phyloP scores from a whole-genome alignment of 2,888 invertebrate genomes.

The Zaprionus obscuricornis region DNA sequence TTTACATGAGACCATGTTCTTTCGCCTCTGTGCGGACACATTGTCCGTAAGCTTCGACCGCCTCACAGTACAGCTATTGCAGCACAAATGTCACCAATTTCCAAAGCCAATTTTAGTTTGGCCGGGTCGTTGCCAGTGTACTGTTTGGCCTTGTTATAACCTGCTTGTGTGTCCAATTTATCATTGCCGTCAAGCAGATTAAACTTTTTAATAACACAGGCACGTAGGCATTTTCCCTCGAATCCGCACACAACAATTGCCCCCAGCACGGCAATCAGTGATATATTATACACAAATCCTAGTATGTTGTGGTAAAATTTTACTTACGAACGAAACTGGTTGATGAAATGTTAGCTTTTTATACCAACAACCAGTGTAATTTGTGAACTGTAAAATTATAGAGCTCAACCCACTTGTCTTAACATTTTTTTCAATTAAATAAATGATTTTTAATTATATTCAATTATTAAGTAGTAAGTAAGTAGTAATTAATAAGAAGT shows the following conservation, averaged over 20 bases:
- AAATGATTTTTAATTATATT: no score
- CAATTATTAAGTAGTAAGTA: no score
- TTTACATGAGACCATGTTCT: constrained; percentile 58
- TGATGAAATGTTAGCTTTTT: constrained; percentile 35
- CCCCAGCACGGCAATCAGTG: constrained; percentile 36
- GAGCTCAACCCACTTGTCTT: constrained; percentile 27
- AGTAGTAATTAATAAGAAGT: no score
- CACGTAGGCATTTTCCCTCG: neutral
- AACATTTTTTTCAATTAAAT: constrained; percentile 33
- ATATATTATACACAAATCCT: constrained; percentile 23
- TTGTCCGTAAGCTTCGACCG: constrained; percentile 67
- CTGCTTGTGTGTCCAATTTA: constrained; percentile 29
- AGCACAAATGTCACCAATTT: constrained; percentile 62
- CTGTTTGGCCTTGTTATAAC: constrained; percentile 52
- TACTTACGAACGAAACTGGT: constrained; percentile 33
- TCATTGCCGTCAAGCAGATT: neutral
- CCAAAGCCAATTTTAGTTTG: constrained; percentile 56
- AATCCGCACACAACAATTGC: constrained; percentile 35
- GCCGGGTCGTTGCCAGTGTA: constrained; percentile 54
- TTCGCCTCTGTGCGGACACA: constrained; percentile 64
- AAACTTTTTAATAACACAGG: neutral
- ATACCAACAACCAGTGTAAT: constrained; percentile 41
- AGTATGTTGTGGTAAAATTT: constrained; percentile 44
- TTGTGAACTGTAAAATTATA: constrained; percentile 77
- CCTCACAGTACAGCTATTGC: constrained; percentile 70